A percentile compares a stretch with the other conserved stretches of the same genome.
These are phyloP conservation scores for Corvus cornix DNA, from an alignment of 2,113 vertebrate genomes.

Conservation along the genomic window DNA sequence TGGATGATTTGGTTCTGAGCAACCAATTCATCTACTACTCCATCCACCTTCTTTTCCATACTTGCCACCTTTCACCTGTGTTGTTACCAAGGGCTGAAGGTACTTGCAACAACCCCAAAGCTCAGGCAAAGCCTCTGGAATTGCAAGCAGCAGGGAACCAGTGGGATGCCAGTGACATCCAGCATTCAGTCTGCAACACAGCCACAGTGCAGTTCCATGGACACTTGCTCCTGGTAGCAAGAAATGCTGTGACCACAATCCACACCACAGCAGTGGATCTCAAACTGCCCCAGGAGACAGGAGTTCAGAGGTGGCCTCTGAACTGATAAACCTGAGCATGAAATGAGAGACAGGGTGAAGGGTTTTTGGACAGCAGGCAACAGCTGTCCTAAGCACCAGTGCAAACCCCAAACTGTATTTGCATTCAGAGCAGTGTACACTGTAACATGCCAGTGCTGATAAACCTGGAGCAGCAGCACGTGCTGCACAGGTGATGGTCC, in stretches of 20 bases:
- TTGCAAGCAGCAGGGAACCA: neutral
- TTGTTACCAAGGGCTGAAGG: fast-evolving
- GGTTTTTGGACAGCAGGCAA: neutral
- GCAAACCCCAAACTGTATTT: neutral
- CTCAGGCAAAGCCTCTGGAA: neutral
- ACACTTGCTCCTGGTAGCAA: neutral
- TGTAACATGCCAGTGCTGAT: fast-evolving
- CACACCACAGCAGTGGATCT: neutral
- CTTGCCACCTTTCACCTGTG: neutral
- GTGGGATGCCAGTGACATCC: neutral
- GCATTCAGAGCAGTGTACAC: neutral
- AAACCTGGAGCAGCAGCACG: neutral
- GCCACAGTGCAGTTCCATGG: neutral
- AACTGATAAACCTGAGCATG: neutral
- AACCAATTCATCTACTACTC: neutral
- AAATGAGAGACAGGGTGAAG: neutral
- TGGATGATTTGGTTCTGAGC: neutral
- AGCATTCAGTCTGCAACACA: neutral
- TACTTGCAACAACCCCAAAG: neutral
- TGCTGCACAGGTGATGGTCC: fast-evolving
- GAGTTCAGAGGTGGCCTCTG: neutral
- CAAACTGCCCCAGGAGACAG: neutral
- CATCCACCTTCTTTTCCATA: neutral
- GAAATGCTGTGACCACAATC: neutral
- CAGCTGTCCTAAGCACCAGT: neutral